Conservation (phyloP, 2,797 vertebrate species). For the Circus cinereus region DNA sequence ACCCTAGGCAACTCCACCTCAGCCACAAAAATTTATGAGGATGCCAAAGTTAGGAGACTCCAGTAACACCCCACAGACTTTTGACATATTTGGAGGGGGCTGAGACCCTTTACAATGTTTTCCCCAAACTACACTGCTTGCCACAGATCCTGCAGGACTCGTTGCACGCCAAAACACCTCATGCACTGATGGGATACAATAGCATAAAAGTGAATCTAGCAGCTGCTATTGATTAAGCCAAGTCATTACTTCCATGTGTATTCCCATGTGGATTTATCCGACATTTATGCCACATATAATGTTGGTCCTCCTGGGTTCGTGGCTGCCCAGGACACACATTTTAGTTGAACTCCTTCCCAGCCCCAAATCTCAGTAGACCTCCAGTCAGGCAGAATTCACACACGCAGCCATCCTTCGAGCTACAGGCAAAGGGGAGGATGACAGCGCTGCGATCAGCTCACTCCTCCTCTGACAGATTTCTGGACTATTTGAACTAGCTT, state of each 20-base stretch:
- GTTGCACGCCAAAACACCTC: not conserved
- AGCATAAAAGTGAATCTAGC: conserved; percentile 30
- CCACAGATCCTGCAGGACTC: not conserved
- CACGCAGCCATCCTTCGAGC: not conserved
- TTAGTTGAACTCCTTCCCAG: conserved; percentile 21
- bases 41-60: not conserved
- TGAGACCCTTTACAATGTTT: not conserved
- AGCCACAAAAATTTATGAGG: not conserved
- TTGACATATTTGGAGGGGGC: not conserved
- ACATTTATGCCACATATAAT: conserved; percentile 49
- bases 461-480: not conserved
- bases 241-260: conserved; percentile 24
- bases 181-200: not conserved
- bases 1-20: not conserved
- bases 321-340: conserved; percentile 28
- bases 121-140: not conserved
- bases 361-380: not conserved
- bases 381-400: conserved; percentile 27
- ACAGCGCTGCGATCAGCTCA: not conserved
- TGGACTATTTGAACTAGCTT: not conserved
- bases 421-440: not conserved
- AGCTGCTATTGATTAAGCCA: conserved; percentile 57
- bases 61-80: not conserved
- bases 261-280: conserved; percentile 26
- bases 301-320: not conserved